A percentile compares a stretch with the other conserved stretches of the same genome.
These are phyloP conservation scores for Megaleporinus macrocephalus DNA, from an alignment of 2,113 vertebrate genomes.

Conservation along the genomic window DNA sequence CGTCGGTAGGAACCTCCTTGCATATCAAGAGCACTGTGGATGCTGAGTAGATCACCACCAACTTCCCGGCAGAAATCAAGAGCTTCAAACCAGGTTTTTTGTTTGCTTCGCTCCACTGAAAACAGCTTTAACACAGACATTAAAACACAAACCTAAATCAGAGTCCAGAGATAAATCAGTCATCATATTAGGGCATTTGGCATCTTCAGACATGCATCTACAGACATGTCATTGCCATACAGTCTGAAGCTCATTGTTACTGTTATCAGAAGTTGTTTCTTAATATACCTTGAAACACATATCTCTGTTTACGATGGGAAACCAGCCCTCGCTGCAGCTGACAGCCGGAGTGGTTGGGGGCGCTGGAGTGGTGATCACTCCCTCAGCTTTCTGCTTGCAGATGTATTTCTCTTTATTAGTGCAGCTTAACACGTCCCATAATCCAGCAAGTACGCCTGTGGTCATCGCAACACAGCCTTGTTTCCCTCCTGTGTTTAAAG, in stretches of 20 bases:
- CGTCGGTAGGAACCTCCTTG: too few relatives aligned
- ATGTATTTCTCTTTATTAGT: slow-evolving; percentile 88
- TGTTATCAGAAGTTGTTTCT: not conserved
- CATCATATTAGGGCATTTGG: too few relatives aligned
- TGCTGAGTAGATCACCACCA: too few relatives aligned
- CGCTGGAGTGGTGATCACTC: slow-evolving; percentile 75
- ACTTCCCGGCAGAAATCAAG: too few relatives aligned
- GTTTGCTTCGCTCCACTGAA: slow-evolving; percentile 45
- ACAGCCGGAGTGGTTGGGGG: slow-evolving; percentile 58
- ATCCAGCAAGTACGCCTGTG: slow-evolving; percentile 86
- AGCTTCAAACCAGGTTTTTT: slow-evolving; percentile 68
- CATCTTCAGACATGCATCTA: too few relatives aligned
- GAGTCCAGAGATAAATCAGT: not conserved
- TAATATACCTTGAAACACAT: slow-evolving; percentile 84
- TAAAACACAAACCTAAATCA: not conserved
- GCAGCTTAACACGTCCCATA: slow-evolving; percentile 92
- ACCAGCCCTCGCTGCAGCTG: slow-evolving; percentile 76
- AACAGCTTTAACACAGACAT: slow-evolving; percentile 63
- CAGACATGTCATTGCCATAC: too few relatives aligned
- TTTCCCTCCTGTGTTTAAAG: slow-evolving; percentile 58
- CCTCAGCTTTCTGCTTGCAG: slow-evolving; percentile 88
- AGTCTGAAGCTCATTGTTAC: not conserved
- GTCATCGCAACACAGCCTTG: slow-evolving; percentile 90
- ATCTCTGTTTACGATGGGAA: slow-evolving; percentile 56
- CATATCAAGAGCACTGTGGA: too few relatives aligned